phyloP scores from a whole-genome alignment of 92 coral and sea anemone genomes.

The Anthopleura xanthogrammica region DNA sequence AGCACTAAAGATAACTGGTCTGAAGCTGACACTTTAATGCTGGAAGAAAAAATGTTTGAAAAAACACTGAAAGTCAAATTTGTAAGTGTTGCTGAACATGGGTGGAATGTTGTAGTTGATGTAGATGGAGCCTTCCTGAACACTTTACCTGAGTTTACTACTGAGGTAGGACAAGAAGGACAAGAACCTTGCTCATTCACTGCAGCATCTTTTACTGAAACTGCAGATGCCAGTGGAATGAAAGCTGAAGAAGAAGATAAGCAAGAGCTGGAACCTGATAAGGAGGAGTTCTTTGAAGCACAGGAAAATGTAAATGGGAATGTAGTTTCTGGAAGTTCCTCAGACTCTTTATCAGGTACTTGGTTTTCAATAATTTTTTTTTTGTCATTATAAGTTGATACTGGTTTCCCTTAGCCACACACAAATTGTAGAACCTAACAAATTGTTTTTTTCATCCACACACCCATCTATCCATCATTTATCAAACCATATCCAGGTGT shows the following conservation, averaged over 20 bases:
- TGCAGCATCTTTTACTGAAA: slow-evolving; percentile 30
- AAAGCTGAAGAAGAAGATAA: not conserved
- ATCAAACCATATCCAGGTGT: too few relatives aligned
- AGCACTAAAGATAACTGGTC: slow-evolving; percentile 54
- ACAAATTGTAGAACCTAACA: too few relatives aligned
- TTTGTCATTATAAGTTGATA: too few relatives aligned
- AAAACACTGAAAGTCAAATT: slow-evolving; percentile 76
- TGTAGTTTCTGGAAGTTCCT: not conserved
- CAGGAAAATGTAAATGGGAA: slow-evolving; percentile 16
- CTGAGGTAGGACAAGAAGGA: not conserved
- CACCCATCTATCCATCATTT: too few relatives aligned
- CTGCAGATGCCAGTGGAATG: not conserved
- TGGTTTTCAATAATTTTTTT: not conserved
- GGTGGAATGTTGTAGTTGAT: slow-evolving; percentile 71
- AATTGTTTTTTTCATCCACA: not conserved
- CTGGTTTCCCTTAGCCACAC: too few relatives aligned
- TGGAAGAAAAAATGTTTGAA: slow-evolving; percentile 68
- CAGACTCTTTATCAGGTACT: not conserved
- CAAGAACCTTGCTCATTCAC: slow-evolving; percentile 33
- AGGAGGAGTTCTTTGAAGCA: slow-evolving; percentile 24
- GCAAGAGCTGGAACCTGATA: not conserved
- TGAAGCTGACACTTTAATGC: slow-evolving; percentile 47
- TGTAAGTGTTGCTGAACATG: slow-evolving; percentile 44
- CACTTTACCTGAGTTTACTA: slow-evolving; percentile 22
- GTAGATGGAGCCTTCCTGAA: slow-evolving; percentile 51